Evolutionary conservation across 2,113 vertebrate genomes (phyloP), one percentile per base, ranked within the genome.

Genomic region (Etia nguti): DNA sequence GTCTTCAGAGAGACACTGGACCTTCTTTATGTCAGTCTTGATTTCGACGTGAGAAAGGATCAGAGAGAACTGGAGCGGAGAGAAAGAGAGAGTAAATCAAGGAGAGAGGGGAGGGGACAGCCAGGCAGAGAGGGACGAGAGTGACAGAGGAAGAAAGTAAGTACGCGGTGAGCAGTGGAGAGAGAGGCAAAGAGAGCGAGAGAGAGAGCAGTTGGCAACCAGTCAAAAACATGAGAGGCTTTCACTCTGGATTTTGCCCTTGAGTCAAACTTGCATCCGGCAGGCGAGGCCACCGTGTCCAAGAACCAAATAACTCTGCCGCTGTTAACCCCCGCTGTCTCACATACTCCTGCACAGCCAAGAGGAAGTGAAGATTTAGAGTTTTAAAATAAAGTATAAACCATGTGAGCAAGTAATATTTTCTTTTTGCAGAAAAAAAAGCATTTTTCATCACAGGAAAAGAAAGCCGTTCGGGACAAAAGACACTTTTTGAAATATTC

Each of bases 211-310:
- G 84, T 82, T 95, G 93, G 93, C 92, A 94, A 83, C 65, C 83
- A 38, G 86, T 94, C 94, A 95, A 94, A 94, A 95, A 95, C 94
- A 94, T 92, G 92, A 95, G 94, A 95, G 93, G 92, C 92, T 95
- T 95, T 95, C 94, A 94, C 90, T 94, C 91, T 94, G 92, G 90
- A 94, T 95, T 94, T 94, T 95, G 92, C 94, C 94, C 94, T 95
- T 89, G 95, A 95, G 94, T 95, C 93, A 94, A 95, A 93, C 95
- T 92, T 84, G 87, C 91, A 95, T 95, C 93, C 92, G 94, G 93
- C 94, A 93, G 91, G 86, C 94, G 90, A 95, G 92, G 94, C 94
- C 94, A 92, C 92, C 82, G 84, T 92, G 94, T 94, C 93, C 93
- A 94, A 94, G 91, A 90, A 93, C 80, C 84, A 88, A 95, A 95